These are phyloP conservation scores for Hyposmocoma kahamanoa DNA, from an alignment of 1,140 invertebrate genomes.

Conservation along the genomic window DNA sequence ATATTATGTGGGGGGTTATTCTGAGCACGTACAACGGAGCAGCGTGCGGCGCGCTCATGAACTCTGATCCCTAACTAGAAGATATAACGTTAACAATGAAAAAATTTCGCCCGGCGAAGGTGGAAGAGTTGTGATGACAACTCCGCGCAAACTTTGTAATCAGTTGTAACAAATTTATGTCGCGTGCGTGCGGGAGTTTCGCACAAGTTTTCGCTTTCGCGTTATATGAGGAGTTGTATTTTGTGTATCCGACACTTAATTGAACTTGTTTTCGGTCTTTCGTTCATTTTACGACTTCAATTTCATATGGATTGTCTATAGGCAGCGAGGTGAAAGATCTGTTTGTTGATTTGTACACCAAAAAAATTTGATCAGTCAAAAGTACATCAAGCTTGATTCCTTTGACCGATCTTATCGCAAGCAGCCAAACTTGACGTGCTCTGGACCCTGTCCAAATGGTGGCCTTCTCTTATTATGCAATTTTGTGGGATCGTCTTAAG, in stretches of 20 bases:
- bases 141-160: slow-evolving; percentile 57
- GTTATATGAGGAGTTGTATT: neutral
- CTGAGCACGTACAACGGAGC: slow-evolving; percentile 60
- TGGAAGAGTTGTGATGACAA: slow-evolving; percentile 67
- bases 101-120: slow-evolving; percentile 44
- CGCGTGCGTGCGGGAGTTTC: slow-evolving; percentile 37
- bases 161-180: slow-evolving; percentile 66
- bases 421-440: no score
- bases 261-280: slow-evolving; percentile 19
- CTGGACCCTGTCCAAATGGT: no score
- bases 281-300: neutral
- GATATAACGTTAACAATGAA: slow-evolving; percentile 51
- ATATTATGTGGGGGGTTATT: slow-evolving; percentile 63
- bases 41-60: slow-evolving; percentile 55
- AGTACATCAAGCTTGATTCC: no score
- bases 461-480: no score
- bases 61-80: slow-evolving; percentile 59
- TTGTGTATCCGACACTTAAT: slow-evolving; percentile 14
- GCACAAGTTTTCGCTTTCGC: slow-evolving; percentile 9
- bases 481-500: no score
- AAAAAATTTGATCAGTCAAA: no score
- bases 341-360: no score
- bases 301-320: no score
- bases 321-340: no score
- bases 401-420: no score